Conservation (phyloP, 2,113 vertebrate species). For the Vulpes vulpes region DNA sequence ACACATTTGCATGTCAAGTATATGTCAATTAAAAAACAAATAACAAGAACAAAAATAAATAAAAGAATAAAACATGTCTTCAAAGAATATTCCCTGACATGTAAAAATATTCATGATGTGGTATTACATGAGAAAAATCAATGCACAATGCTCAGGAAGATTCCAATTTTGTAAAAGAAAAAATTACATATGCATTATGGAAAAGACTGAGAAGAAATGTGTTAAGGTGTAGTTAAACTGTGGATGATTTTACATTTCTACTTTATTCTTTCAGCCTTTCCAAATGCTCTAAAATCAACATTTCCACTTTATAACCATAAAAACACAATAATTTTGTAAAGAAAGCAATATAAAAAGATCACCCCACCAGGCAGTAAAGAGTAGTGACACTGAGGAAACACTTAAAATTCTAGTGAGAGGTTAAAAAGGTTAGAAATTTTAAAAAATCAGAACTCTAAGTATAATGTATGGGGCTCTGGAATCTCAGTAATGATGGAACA, state of each 20-base stretch:
- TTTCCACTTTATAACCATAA: constrained; percentile 36
- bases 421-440: constrained; percentile 21
- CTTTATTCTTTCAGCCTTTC: constrained; percentile 12
- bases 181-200: neutral
- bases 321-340: constrained; percentile 16
- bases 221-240: neutral
- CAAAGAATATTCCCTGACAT: constrained; percentile 47
- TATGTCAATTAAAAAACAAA: neutral
- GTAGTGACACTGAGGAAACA: neutral
- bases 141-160: neutral
- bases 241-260: neutral
- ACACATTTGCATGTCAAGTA: neutral
- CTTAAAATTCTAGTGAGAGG: neutral
- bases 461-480: neutral
- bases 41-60: neutral
- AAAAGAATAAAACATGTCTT: neutral
- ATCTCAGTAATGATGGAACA: neutral
- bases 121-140: constrained; percentile 35
- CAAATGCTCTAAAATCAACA: constrained; percentile 24
- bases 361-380: neutral
- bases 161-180: constrained; percentile 37
- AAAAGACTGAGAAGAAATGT: neutral
- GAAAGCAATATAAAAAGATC: constrained; percentile 13
- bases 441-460: neutral
- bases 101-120: constrained; percentile 28